phyloP scores from a whole-genome alignment of 2,797 vertebrate species.

The Zenarchopterus dispar region DNA sequence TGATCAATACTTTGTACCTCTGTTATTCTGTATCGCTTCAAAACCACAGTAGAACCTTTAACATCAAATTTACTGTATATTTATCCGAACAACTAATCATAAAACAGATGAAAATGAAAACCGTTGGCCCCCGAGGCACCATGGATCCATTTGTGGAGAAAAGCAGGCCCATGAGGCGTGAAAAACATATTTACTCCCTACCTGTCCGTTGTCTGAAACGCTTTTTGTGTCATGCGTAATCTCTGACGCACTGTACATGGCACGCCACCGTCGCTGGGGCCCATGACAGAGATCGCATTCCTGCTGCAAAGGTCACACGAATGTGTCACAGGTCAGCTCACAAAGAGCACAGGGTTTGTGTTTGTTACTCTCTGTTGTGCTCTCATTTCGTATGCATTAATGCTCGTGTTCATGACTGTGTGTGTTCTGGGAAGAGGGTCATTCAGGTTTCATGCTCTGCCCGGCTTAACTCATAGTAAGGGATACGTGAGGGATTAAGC shows the following conservation, averaged over 20 bases:
- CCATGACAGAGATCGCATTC: constrained; percentile 62
- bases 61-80: background rate
- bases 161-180: background rate
- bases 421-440: constrained; percentile 65
- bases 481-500: constrained; percentile 77
- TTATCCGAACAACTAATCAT: background rate
- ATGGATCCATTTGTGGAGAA: constrained; percentile 2
- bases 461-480: constrained; percentile 70
- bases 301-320: constrained; percentile 53
- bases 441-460: constrained; percentile 69
- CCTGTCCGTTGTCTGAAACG: constrained; percentile 31
- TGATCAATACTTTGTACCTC: too few species aligned
- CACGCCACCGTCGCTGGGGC: constrained; percentile 33
- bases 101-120: constrained; percentile 24
- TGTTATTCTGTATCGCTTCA: too few species aligned
- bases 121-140: background rate
- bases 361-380: constrained; percentile 35
- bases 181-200: constrained; percentile 48
- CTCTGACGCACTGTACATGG: constrained; percentile 21
- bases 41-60: too few species aligned
- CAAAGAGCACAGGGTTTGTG: constrained; percentile 39
- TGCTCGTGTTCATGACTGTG: constrained; percentile 30
- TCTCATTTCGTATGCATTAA: constrained; percentile 50
- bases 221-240: constrained; percentile 26
- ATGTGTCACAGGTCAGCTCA: constrained; percentile 52